Evolutionary conservation across 2,113 vertebrate genomes (phyloP).

Genomic region (Leptosomus discolor): DNA sequence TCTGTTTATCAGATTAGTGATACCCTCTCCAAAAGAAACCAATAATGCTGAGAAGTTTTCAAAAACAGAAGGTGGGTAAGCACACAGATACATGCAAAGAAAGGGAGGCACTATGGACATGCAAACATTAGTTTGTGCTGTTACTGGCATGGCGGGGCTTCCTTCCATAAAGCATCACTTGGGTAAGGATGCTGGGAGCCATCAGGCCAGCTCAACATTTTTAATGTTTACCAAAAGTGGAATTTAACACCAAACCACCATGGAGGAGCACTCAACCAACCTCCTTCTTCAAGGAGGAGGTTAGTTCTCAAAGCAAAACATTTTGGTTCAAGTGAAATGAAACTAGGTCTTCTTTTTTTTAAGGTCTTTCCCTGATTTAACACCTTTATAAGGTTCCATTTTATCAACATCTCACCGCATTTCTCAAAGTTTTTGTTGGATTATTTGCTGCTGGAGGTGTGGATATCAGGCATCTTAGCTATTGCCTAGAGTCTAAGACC

Average conservation of each 20-base stretch:
- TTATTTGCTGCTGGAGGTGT: neutral
- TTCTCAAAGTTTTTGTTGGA: neutral
- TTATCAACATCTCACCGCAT: neutral
- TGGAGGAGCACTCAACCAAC: neutral
- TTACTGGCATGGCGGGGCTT: neutral
- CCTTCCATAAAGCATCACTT: neutral
- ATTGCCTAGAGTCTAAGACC: neutral
- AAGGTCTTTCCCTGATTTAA: neutral
- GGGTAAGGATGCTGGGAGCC: neutral
- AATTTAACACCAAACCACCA: neutral
- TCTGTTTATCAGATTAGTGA: neutral
- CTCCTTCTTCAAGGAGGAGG: neutral
- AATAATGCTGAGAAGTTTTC: neutral
- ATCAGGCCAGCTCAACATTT: neutral
- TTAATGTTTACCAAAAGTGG: neutral
- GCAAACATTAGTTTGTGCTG: neutral
- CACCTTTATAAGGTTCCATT: neutral
- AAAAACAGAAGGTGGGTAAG: neutral
- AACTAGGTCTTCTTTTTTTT: neutral
- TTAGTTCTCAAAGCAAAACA: neutral
- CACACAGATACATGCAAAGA: rapidly evolving
- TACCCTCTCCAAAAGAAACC: neutral
- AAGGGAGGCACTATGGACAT: neutral
- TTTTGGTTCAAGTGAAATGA: neutral
- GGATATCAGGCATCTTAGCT: no score